These are phyloP conservation scores for Limosa lapponica DNA, from an alignment of 2,797 vertebrate species.

Conservation along the genomic window DNA sequence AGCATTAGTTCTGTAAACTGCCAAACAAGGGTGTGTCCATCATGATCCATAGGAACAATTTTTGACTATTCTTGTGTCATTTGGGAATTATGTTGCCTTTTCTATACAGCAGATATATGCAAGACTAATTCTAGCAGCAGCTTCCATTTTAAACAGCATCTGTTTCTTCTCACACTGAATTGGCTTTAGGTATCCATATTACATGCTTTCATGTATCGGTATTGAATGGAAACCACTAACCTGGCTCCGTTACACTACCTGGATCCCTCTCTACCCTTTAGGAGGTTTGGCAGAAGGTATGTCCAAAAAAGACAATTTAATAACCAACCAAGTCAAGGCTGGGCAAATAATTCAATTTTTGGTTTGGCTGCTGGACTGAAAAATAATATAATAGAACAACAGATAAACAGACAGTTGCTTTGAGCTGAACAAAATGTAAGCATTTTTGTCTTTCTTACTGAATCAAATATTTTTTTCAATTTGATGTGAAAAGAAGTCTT, in stretches of 20 bases:
- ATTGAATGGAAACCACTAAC: constrained; percentile 94
- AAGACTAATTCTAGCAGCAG: background rate
- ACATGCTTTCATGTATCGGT: constrained; percentile 92
- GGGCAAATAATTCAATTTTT: background rate
- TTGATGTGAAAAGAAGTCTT: background rate
- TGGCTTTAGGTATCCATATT: constrained; percentile 91
- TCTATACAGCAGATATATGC: background rate
- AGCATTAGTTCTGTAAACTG: background rate
- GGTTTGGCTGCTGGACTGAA: background rate
- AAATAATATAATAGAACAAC: background rate
- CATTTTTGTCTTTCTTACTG: background rate
- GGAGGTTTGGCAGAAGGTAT: constrained; percentile 93
- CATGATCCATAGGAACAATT: background rate
- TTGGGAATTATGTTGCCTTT: background rate
- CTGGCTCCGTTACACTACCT: constrained; percentile 93
- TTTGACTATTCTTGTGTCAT: background rate
- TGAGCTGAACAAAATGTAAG: background rate
- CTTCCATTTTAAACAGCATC: background rate
- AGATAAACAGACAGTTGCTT: background rate
- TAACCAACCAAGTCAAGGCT: background rate
- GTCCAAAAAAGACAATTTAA: background rate
- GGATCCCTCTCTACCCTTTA: constrained; percentile 94
- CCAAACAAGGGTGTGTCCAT: background rate
- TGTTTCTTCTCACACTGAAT: background rate
- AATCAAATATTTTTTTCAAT: background rate